These are phyloP conservation scores for Oreonectes daqikongensis DNA, from an alignment of 2,797 vertebrate species.

Conservation along the genomic window DNA sequence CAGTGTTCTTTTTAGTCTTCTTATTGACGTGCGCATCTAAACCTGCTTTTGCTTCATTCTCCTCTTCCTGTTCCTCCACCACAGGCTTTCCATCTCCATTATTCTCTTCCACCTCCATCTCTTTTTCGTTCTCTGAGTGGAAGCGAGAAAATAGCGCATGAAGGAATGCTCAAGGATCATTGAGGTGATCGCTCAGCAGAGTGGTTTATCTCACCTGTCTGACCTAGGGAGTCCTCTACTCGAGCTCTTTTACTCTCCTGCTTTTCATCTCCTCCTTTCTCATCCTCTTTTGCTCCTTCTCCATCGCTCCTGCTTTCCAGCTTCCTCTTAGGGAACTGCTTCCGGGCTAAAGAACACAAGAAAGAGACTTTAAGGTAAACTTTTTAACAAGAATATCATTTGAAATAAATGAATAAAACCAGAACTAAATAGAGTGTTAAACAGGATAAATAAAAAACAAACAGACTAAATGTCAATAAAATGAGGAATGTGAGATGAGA, in stretches of 20 bases:
- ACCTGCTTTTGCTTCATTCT: conserved; percentile 54
- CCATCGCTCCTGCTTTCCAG: conserved; percentile 64
- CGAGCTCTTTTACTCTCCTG: conserved; percentile 54
- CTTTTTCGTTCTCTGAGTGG: conserved; percentile 56
- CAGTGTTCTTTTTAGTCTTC: conserved; percentile 37
- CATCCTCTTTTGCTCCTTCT: conserved; percentile 65
- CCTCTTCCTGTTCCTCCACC: conserved; percentile 59
- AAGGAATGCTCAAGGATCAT: neutral
- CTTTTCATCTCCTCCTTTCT: conserved; percentile 38
- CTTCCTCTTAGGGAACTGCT: conserved; percentile 86
- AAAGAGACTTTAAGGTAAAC: neutral
- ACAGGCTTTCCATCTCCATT: neutral
- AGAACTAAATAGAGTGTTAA: no score
- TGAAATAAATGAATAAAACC: no score
- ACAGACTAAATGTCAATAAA: neutral
- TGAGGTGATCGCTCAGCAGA: neutral
- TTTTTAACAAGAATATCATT: no score
- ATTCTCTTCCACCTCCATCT: conserved; percentile 58
- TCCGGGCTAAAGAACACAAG: conserved; percentile 77
- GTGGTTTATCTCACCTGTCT: conserved; percentile 60
- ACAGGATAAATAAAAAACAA: neutral
- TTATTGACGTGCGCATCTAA: neutral
- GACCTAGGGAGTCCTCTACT: conserved; percentile 62
- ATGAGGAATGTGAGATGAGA: neutral
- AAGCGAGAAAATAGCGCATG: conserved; percentile 39